Percentiles rank a stretch among this genome's conserved stretches.
Evolutionary conservation across 2,797 vertebrate genomes (phyloP).

Genomic region (Falco novaeseelandiae): DNA sequence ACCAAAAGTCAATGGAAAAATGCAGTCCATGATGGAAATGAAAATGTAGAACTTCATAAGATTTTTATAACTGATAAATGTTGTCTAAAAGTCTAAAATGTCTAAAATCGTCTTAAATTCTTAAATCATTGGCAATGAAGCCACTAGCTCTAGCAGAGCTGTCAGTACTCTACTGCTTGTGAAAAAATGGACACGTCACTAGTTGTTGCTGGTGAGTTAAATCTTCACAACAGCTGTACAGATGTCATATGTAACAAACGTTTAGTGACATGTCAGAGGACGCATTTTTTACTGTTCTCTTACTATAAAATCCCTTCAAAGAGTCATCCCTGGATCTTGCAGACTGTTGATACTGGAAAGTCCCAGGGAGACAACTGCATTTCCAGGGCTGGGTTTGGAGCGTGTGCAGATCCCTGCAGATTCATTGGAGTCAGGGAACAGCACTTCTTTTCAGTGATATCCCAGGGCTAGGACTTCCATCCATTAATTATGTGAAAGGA

Average conservation of each 20-base stretch:
- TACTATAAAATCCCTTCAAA: background rate
- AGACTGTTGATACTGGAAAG: background rate
- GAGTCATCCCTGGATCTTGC: background rate
- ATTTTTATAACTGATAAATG: slow-evolving; percentile 24
- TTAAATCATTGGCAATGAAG: background rate
- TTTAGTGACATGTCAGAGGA: background rate
- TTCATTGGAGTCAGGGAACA: background rate
- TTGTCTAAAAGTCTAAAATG: background rate
- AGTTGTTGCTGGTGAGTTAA: background rate
- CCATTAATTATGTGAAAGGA: slow-evolving; percentile 39
- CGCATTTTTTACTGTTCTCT: background rate
- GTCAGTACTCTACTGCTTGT: background rate
- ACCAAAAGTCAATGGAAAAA: background rate
- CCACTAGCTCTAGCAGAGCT: background rate
- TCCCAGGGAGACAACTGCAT: background rate
- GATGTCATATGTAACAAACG: background rate
- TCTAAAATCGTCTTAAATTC: background rate
- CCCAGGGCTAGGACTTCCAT: background rate
- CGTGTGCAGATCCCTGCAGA: background rate
- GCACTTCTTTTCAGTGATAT: slow-evolving; percentile 32
- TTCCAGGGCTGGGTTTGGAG: background rate
- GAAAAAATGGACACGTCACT: background rate
- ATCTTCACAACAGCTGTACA: background rate
- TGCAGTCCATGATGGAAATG: background rate
- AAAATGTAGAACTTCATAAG: background rate